Base-by-base conservation (phyloP, 2,113 vertebrate species). In the Heliornis fulica region DNA sequence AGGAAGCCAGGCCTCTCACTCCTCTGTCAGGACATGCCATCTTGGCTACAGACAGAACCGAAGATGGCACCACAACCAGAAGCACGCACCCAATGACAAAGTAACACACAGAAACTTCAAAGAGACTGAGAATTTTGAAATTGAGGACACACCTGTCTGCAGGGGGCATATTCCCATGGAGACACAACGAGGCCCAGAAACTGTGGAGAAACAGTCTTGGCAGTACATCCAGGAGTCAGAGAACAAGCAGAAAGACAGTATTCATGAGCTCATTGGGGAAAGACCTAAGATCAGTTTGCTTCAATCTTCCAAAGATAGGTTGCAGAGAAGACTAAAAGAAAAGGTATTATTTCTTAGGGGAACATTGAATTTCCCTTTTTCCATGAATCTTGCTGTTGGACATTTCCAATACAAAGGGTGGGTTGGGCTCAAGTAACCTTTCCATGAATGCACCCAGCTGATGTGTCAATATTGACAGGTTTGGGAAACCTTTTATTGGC, bases 11-110 rank as follows among this genome's bases (percentile, higher is more conserved):
- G 97, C 95, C 28, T 97, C 98, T 41, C 98, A 98, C 74, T 90
- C 98, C 90, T 98, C 98, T 10, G 98, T 98, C 91, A 98, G 98
- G 95, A 98, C 98, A 7, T 98, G 98, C 87, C 99, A 99, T 95
- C 99, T 99, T 1, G 99, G 99, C 93, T 99, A 99, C 96, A 99
- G 99, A 97, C 99, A 99, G 97, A 99, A 99, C 97, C 98, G 99
- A 60, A 98, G 99, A 94, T 99, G 99, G 99, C 98, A 99, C 94
- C 98, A 99, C 86, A 98, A 98, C 98, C 98, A 98, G 97, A 99
- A 98, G 85, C 98, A 98, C 90, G 96, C 95, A 0, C 97, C 98
- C 15, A 96, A 97, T 0, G 98, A 98, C 95, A 98, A 98, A 87
- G 98, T 98, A 46, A 69, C 91, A 15, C 98, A 98, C 94, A 98